These are phyloP conservation scores for Nothura maculosa DNA, from an alignment of 2,797 vertebrate genomes.

Conservation along the genomic window DNA sequence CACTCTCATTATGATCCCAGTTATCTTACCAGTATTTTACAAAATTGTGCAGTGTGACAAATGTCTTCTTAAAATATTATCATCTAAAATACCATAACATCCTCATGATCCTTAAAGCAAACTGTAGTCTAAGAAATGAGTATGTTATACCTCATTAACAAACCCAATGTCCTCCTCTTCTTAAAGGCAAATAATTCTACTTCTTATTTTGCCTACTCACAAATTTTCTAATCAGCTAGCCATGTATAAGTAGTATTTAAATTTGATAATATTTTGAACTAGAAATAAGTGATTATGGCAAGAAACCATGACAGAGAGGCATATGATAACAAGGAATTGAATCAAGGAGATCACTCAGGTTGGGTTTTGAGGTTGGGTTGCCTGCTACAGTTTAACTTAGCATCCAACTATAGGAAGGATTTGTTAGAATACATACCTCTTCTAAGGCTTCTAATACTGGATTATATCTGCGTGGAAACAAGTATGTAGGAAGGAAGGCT, in stretches of 20 bases:
- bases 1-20: background rate
- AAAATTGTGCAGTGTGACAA: background rate
- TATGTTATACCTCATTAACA: background rate
- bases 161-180: background rate
- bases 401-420: background rate
- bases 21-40: background rate
- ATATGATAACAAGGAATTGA: background rate
- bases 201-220: background rate
- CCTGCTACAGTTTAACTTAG: background rate
- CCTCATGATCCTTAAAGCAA: background rate
- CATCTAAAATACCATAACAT: background rate
- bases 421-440: background rate
- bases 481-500: background rate
- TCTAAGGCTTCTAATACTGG: background rate
- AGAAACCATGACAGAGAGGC: background rate
- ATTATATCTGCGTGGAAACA: background rate
- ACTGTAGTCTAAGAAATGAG: background rate
- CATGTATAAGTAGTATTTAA: background rate
- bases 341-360: background rate
- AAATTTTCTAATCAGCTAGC: background rate
- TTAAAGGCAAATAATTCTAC: background rate
- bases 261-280: background rate
- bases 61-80: background rate
- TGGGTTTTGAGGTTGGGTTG: background rate
- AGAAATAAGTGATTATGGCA: background rate